Evolutionary conservation across 2,888 invertebrate genomes (phyloP).

Genomic region (Eutolmus rufibarbis): DNA sequence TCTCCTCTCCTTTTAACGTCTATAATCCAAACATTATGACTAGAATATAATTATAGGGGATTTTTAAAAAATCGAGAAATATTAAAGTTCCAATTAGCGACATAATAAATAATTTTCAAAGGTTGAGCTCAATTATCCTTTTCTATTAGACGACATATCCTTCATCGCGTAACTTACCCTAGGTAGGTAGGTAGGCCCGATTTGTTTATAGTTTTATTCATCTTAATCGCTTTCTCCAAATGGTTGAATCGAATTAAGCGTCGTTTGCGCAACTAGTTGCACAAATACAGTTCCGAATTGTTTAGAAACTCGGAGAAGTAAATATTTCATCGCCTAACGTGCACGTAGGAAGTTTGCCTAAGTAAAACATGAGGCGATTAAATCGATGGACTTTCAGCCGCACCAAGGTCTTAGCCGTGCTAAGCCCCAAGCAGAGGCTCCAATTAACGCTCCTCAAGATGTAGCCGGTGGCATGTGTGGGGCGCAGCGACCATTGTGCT

Average conservation of each 20-base stretch:
- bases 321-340: not conserved
- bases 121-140: too few relatives aligned
- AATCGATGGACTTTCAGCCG: not conserved
- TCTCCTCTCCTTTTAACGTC: too few relatives aligned
- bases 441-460: conserved; percentile 15
- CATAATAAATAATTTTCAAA: too few relatives aligned
- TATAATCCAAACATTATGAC: too few relatives aligned
- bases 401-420: not conserved
- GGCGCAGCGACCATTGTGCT: not conserved
- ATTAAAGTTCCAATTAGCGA: too few relatives aligned
- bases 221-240: not conserved
- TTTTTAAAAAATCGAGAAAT: too few relatives aligned
- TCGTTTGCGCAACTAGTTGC: not conserved
- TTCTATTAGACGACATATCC: not conserved
- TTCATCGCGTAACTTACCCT: not conserved
- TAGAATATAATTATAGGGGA: too few relatives aligned
- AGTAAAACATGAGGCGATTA: not conserved
- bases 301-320: not conserved
- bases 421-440: not conserved
- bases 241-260: not conserved
- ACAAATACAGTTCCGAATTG: not conserved
- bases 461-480: not conserved
- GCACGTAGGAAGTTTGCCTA: not conserved
- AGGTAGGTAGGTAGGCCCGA: not conserved
- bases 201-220: not conserved